phyloP scores from a whole-genome alignment of 2,113 vertebrate genomes.

The Scomber japonicus region DNA sequence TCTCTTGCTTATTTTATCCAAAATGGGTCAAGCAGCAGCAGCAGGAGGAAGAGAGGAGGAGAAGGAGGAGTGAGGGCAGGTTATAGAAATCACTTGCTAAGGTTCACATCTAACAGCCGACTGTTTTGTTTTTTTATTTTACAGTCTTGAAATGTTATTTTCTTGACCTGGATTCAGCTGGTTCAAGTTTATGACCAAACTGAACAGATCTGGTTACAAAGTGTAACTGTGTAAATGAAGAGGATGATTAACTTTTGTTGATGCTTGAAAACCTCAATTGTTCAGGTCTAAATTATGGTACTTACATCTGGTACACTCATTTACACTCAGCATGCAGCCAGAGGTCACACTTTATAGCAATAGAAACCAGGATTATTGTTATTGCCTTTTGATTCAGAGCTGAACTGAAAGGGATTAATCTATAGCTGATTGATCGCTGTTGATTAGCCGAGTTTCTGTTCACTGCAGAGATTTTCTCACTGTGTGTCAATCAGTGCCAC shows the following conservation, averaged over 20 bases:
- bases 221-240: neutral
- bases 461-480: neutral
- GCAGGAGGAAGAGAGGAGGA: conserved; percentile 11
- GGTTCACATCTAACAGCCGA: neutral
- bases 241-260: neutral
- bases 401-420: neutral
- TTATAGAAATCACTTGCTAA: conserved; percentile 12
- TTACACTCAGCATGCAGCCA: neutral
- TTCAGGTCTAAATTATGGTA: neutral
- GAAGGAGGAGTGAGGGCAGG: neutral
- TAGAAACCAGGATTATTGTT: neutral
- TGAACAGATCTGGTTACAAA: neutral
- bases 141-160: neutral
- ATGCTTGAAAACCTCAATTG: neutral
- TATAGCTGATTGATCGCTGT: neutral
- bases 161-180: conserved; percentile 19
- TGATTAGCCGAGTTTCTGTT: conserved; percentile 9
- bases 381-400: neutral
- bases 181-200: neutral
- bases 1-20: conserved; percentile 33
- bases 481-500: conserved; percentile 9
- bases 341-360: neutral
- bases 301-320: neutral
- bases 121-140: neutral
- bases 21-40: conserved; percentile 68